These are phyloP conservation scores for Drosophila athabasca DNA, from an alignment of 1,140 invertebrate genomes.

Conservation along the genomic window DNA sequence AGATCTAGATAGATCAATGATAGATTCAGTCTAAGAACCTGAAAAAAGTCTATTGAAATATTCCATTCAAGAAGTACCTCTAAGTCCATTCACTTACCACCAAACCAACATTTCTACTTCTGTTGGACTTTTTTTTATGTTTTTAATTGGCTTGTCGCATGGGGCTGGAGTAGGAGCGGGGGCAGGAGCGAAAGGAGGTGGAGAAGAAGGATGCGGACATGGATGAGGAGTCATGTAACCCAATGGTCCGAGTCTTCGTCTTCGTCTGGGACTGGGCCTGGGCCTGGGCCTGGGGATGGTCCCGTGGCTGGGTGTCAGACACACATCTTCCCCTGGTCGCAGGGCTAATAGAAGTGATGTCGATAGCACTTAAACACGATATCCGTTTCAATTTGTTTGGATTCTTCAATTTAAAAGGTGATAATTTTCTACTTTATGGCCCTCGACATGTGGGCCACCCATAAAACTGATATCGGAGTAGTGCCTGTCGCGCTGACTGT, in stretches of 20 bases:
- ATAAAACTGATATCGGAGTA: conserved; percentile 84
- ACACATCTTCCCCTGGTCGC: conserved; percentile 6
- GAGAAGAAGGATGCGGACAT: conserved; percentile 50
- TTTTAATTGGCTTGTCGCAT: conserved; percentile 81
- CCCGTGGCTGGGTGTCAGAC: conserved; percentile 39
- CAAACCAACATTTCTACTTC: conserved; percentile 22
- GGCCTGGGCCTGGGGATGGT: neutral
- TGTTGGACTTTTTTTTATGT: conserved; percentile 53
- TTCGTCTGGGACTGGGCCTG: too few species aligned
- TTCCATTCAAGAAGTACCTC: conserved; percentile 5
- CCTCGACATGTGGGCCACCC: conserved; percentile 84
- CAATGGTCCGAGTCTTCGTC: conserved; percentile 26
- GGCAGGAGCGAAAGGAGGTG: neutral
- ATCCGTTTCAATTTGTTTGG: conserved; percentile 84
- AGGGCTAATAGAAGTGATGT: conserved; percentile 83
- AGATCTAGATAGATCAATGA: too few species aligned
- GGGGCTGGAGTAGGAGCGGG: neutral
- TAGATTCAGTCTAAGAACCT: neutral
- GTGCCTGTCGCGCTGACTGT: conserved; percentile 40
- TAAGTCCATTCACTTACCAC: conserved; percentile 1
- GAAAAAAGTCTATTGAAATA: neutral
- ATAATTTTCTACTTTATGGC: conserved; percentile 84
- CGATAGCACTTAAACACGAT: conserved; percentile 84
- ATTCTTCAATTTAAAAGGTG: conserved; percentile 84
- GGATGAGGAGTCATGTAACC: conserved; percentile 70